Evolutionary conservation across 1,140 invertebrate species (phyloP), one percentile per base, ranked within the genome.

Genomic region (Thaumetopoea pityocampa): DNA sequence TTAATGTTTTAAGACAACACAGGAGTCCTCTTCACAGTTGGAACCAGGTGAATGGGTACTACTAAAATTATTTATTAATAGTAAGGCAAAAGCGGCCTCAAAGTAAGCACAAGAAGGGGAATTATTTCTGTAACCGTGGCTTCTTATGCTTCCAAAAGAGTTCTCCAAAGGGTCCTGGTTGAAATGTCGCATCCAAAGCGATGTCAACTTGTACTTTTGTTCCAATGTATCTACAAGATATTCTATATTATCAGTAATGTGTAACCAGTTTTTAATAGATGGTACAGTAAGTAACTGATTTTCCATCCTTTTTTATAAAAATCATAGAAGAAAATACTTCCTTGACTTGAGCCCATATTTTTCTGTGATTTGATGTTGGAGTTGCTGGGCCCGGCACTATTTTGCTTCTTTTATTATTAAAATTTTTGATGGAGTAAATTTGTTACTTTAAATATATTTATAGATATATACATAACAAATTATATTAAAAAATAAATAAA

Each of bases 31-130:
- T 24, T 42, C 19, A 32, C 19, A 42, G 3, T 42, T 24, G 12
- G 29, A 40, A 4, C 10, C 37, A 5, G 37, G 37, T 34, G 41
- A 45, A 17, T 45, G 35, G 2, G 26, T 20, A 23, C 30, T 29
- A 18, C 41, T 51, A 7, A 51, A 15, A 36, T 45, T 45, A 41
- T 35, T 51, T 19, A 51, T 28, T 36, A 51, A 18, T 5, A 36
- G 15, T 17, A 42, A 34, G 3, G 41, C 48, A 40, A 35, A 51
- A 2, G 36, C 29, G 16, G 35, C 17, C 24, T 51, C 48, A 10
- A 51, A 51, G 5, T 27, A 35, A 29, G 36, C 36, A 42, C 30
- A 36, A 8, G 43, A 24, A 3, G 50, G 45, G 6, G 24, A 20
- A 27, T 15, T 41, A 37, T 52, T 46, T 18, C 46, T n/a, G n/a